These are phyloP conservation scores for Pogonomyrmex barbatus DNA, from an alignment of 1,140 invertebrate genomes.

Conservation along the genomic window DNA sequence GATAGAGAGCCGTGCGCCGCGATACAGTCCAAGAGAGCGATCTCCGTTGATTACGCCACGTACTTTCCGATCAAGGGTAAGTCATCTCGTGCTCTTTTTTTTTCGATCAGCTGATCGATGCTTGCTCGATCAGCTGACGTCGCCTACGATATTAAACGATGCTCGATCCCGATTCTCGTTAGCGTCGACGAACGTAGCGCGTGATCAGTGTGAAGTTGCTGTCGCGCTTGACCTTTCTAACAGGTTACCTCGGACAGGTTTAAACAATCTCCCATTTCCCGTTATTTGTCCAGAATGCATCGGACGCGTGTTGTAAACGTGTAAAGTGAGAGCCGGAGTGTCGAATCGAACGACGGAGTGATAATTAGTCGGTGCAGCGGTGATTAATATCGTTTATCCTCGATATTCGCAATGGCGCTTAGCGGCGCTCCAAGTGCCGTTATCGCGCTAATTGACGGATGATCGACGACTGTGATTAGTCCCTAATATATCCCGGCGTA, in stretches of 20 bases:
- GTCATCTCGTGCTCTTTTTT: not conserved
- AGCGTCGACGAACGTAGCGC: not conserved
- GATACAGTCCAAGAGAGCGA: not conserved
- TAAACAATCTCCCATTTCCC: not conserved
- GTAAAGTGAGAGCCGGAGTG: not conserved
- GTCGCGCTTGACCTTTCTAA: not conserved
- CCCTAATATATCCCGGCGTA: not conserved
- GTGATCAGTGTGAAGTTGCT: slow-evolving; percentile 22
- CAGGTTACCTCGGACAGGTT: not conserved
- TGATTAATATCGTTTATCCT: slow-evolving; percentile 6
- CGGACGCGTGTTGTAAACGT: not conserved
- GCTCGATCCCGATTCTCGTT: not conserved
- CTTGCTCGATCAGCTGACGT: too few relatives aligned
- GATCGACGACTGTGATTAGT: not conserved
- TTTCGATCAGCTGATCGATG: too few relatives aligned
- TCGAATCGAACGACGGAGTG: not conserved
- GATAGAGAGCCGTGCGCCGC: not conserved
- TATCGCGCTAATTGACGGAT: not conserved
- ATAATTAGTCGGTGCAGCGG: not conserved
- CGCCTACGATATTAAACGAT: not conserved
- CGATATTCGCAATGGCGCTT: not conserved
- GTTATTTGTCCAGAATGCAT: not conserved
- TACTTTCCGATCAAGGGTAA: not conserved
- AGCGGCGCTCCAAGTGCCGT: not conserved
- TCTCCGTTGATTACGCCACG: not conserved